Conservation (phyloP, 2,888 invertebrate genomes). For the Drosophila paracracens region DNA sequence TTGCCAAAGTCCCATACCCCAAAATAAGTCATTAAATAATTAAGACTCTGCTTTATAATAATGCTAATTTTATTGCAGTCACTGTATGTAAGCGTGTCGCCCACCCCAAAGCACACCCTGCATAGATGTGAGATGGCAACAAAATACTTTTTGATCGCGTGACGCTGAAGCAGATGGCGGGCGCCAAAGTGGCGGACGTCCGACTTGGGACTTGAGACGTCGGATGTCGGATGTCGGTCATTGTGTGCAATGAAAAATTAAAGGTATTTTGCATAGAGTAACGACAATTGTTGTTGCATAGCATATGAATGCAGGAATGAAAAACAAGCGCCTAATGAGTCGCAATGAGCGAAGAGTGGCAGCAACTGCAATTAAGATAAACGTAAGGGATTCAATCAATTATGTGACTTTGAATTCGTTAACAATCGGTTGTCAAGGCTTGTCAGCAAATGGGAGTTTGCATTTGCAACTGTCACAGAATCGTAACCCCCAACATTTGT, state of each 20-base stretch:
- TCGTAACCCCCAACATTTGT: conserved; percentile 26
- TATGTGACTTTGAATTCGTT: conserved; percentile 68
- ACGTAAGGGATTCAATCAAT: conserved; percentile 40
- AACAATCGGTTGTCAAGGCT: conserved; percentile 68
- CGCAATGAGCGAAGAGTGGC: conserved; percentile 1
- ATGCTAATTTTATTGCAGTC: not conserved
- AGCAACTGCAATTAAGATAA: not conserved
- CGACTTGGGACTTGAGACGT: conserved; percentile 7
- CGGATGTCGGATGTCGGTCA: conserved; percentile 54
- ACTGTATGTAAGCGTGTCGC: not conserved
- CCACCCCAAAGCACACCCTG: conserved; percentile 2
- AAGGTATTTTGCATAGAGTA: conserved; percentile 52
- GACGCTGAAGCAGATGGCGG: conserved; percentile 34
- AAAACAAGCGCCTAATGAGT: conserved; percentile 28
- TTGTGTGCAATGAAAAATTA: conserved; percentile 58
- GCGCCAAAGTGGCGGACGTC: conserved; percentile 42
- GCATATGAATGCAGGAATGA: conserved; percentile 9
- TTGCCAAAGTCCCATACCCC: not conserved
- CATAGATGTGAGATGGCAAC: conserved; percentile 69
- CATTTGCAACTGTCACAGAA: conserved; percentile 50
- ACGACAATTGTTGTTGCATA: conserved; percentile 16
- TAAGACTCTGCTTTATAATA: not conserved
- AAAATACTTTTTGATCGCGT: conserved; percentile 76
- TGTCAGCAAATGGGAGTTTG: conserved; percentile 65
- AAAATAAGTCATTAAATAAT: not conserved